Percentiles rank a stretch among this genome's conserved stretches.
Conservation (phyloP, 2,797 vertebrate species). For the Dendrocincla tyrannina region DNA sequence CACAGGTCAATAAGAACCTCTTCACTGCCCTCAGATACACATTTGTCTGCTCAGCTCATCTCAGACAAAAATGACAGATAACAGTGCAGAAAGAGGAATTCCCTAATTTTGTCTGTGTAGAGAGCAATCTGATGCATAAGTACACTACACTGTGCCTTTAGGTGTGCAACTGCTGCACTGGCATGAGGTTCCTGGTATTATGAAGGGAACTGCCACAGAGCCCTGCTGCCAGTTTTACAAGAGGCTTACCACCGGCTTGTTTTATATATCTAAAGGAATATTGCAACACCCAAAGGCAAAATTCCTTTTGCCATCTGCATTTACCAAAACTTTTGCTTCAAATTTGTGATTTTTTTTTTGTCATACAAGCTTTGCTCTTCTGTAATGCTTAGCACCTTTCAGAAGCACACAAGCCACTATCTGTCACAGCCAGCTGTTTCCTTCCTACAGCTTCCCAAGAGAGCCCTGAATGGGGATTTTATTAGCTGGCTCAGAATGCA, state of each 20-base stretch:
- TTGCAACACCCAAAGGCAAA: neutral
- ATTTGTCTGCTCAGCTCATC: neutral
- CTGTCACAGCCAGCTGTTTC: conserved; percentile 28
- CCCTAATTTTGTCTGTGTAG: fast-evolving
- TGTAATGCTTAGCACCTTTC: neutral
- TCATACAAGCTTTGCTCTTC: neutral
- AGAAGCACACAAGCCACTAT: neutral
- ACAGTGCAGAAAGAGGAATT: neutral
- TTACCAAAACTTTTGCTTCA: neutral
- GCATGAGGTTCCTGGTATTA: neutral
- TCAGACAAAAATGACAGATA: neutral
- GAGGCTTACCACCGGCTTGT: neutral
- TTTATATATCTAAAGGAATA: neutral
- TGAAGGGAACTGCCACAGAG: neutral
- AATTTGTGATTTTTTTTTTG: neutral
- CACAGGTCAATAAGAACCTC: neutral
- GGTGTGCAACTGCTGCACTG: neutral
- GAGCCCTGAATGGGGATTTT: neutral
- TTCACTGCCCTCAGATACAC: neutral
- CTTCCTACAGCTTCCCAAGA: neutral
- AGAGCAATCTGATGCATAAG: neutral
- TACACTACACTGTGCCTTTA: fast-evolving
- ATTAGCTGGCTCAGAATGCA: conserved; percentile 32
- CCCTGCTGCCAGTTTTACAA: neutral
- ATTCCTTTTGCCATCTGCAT: neutral